phyloP scores from a whole-genome alignment of 2,888 invertebrate genomes.

The Caenorhabditis angaria region DNA sequence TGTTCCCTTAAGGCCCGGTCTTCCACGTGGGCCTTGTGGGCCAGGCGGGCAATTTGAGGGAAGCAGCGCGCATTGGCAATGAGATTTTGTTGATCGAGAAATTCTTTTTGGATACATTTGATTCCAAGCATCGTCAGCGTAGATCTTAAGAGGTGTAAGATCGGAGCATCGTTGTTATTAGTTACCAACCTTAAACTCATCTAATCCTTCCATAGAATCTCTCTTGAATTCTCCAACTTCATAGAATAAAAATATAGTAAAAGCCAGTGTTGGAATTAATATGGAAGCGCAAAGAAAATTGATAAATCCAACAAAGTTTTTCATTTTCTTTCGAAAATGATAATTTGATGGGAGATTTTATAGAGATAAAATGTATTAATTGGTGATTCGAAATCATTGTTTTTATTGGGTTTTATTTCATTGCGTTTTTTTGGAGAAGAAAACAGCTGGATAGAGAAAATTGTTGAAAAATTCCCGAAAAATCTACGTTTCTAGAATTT shows the following conservation, averaged over 20 bases:
- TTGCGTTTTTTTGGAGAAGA: too few relatives aligned
- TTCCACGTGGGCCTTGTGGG: conserved; percentile 34
- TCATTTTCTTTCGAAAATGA: too few relatives aligned
- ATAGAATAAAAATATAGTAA: conserved; percentile 30
- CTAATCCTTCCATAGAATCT: conserved; percentile 32
- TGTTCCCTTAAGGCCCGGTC: conserved; percentile 32
- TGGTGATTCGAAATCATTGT: too few relatives aligned
- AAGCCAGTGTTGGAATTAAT: conserved; percentile 31
- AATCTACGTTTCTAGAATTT: too few relatives aligned
- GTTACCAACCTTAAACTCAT: conserved; percentile 33
- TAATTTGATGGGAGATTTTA: too few relatives aligned
- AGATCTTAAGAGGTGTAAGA: conserved; percentile 15
- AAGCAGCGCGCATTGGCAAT: neutral
- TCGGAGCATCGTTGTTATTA: neutral
- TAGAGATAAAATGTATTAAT: too few relatives aligned
- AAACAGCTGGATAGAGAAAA: too few relatives aligned
- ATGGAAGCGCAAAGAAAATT: conserved; percentile 27
- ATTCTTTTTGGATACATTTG: conserved; percentile 17
- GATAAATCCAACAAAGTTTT: conserved; percentile 18
- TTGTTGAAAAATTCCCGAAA: too few relatives aligned
- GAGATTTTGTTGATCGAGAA: neutral
- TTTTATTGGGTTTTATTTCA: too few relatives aligned
- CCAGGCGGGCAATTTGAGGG: conserved; percentile 24
- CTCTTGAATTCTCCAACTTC: conserved; percentile 33
- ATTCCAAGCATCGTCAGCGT: conserved; percentile 38